A percentile compares a stretch with the other conserved stretches of the same genome.
These are phyloP conservation scores for Orgyia antiqua DNA, from an alignment of 2,888 invertebrate species.

Conservation along the genomic window DNA sequence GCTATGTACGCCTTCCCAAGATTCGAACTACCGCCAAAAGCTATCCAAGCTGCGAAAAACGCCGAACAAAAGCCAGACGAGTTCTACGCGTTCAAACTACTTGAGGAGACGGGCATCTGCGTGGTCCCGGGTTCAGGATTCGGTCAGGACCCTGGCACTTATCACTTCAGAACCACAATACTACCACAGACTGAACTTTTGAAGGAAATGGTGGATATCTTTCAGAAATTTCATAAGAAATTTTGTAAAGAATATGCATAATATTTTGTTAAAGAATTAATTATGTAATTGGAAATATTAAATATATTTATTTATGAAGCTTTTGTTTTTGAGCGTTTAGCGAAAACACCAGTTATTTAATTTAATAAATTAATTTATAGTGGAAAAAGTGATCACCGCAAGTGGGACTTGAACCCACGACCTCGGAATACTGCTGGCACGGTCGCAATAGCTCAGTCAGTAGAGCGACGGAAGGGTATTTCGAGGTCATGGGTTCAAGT, in stretches of 20 bases:
- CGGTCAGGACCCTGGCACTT: slow-evolving; percentile 5
- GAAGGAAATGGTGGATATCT: slow-evolving; percentile 2
- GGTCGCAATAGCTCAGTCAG: no score
- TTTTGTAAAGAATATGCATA: background rate
- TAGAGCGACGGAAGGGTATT: no score
- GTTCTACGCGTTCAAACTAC: slow-evolving; percentile 91
- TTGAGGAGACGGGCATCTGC: slow-evolving; percentile 83
- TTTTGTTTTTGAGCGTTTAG: no score
- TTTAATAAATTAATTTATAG: no score
- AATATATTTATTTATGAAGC: slow-evolving; percentile 4
- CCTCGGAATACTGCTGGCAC: no score
- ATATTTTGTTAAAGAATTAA: no score
- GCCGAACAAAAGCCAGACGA: slow-evolving; percentile 86
- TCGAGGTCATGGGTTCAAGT: no score
- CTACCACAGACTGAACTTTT: slow-evolving; percentile 2
- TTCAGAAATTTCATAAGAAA: slow-evolving; percentile 5
- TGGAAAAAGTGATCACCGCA: no score
- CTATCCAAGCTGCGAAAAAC: slow-evolving; percentile 87
- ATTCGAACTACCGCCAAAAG: slow-evolving; percentile 87
- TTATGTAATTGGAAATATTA: background rate
- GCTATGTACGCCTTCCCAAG: slow-evolving; percentile 98
- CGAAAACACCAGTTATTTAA: no score
- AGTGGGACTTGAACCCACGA: no score
- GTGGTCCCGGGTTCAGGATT: slow-evolving; percentile 5
- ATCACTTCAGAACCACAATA: slow-evolving; percentile 8